Evolutionary conservation across 2,888 invertebrate genomes (phyloP), one percentile per base, ranked within the genome.

Genomic region (Hofmannophila pseudospretella): DNA sequence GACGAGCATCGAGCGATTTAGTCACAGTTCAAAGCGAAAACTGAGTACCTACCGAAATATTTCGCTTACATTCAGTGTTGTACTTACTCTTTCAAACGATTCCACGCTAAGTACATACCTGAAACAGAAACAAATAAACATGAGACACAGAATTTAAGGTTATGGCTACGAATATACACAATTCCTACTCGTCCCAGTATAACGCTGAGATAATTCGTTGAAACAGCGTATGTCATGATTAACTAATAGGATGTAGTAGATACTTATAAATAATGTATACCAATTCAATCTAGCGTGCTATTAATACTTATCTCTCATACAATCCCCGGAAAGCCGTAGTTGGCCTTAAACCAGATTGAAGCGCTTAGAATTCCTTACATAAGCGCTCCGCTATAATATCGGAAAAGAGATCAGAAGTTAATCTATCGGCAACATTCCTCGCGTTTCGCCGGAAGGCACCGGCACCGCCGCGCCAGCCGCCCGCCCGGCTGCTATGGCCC

Each of bases 371-470:
- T 84, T 81, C 78, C 81, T 80, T 80, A 79, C 75, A 80, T 79
- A 84, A 80, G 75, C 74, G 68, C 63, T 72, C 62, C 65, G 78
- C 77, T 76, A 77, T 84, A 81, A 84, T 85, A 85, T 85, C 84
- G 81, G 80, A 78, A 84, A 85, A 82, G 84, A 85, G 84, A 85
- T 84, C 85, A 85, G 84, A 82, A 85, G 84, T 85, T 85, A 85
- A 85, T 85, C 84, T 85, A 85, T 84, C 80, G 82, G 82, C 81
- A 85, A 84, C 82, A 84, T 84, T 84, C 80, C 76, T 75, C 70
- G 82, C 78, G 79, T 81, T 82, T 78, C 72, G 81, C 82, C 84
- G 85, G 84, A 84, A 85, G 84, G 82, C 81, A 80, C 56, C 63
- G 65, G 42, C 43, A 39, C 44, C 39, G 61, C 58, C 58, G 54